These are phyloP conservation scores for Scaptomyza cyrtandrae DNA, from an alignment of 2,888 invertebrate genomes.

Conservation along the genomic window DNA sequence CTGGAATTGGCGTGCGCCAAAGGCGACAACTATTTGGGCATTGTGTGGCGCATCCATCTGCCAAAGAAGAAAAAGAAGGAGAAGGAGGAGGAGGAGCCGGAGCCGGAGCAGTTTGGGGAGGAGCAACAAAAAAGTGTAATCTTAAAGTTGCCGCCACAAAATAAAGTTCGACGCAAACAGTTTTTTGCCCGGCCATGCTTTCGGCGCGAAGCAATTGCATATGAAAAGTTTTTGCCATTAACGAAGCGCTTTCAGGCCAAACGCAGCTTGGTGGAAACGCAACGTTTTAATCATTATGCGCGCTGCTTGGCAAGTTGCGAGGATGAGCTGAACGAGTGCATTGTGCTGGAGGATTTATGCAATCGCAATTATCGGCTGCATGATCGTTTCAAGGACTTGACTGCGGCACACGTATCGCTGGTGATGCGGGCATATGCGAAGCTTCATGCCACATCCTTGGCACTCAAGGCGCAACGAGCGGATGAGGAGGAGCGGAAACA, in stretches of 20 bases:
- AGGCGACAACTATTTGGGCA: constrained; percentile 82
- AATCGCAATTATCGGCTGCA: constrained; percentile 84
- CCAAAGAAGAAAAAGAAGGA: background rate
- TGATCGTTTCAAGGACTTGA: constrained; percentile 83
- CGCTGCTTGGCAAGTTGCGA: constrained; percentile 59
- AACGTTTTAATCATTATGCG: constrained; percentile 73
- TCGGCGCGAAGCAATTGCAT: constrained; percentile 75
- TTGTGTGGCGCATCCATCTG: constrained; percentile 70
- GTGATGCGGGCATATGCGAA: constrained; percentile 85
- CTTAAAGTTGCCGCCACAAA: constrained; percentile 81
- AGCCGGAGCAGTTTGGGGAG: too few relatives aligned
- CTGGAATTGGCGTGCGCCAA: constrained; percentile 72
- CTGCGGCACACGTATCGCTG: constrained; percentile 81
- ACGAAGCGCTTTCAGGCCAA: constrained; percentile 67
- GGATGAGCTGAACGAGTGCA: constrained; percentile 83
- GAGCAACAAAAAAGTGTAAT: constrained; percentile 51
- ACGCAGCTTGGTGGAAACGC: constrained; percentile 48
- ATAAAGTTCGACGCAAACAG: constrained; percentile 73
- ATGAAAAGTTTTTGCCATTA: constrained; percentile 78
- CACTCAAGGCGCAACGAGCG: constrained; percentile 73
- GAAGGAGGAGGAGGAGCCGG: background rate
- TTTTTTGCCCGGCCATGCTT: constrained; percentile 80
- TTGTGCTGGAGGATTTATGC: constrained; percentile 85
- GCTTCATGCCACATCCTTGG: constrained; percentile 85
- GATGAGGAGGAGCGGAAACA: constrained; percentile 68